Conservation (phyloP, 2,113 vertebrate species). For the Lethenteron reissneri region DNA sequence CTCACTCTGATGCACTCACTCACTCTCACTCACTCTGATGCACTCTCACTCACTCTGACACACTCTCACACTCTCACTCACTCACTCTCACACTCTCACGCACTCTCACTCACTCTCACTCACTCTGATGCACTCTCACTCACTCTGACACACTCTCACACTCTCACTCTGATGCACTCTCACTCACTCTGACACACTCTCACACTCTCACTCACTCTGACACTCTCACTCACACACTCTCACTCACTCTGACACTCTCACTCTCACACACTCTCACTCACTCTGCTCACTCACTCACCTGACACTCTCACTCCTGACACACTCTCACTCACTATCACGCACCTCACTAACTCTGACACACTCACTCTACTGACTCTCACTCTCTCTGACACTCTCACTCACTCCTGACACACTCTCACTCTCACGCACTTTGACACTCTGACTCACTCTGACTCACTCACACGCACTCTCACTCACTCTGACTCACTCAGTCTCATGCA, state of each 20-base stretch:
- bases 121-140: not conserved
- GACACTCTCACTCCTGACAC: constrained; percentile 9
- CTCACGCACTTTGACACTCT: not conserved
- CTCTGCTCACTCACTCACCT: not conserved
- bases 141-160: not conserved
- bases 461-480: not conserved
- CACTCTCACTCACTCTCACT: too few species aligned
- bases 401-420: not conserved
- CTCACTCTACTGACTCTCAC: not conserved
- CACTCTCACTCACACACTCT: not conserved
- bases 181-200: not conserved
- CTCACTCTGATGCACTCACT: not conserved
- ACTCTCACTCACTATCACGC: constrained; percentile 17
- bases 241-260: too few species aligned
- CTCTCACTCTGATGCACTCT: not conserved
- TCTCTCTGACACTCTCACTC: not conserved
- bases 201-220: not conserved
- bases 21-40: not conserved
- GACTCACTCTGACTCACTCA: not conserved
- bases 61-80: not conserved
- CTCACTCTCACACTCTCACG: too few species aligned
- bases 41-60: not conserved
- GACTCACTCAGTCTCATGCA: too few species aligned
- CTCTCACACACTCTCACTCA: not conserved
- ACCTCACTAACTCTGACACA: constrained; percentile 19